phyloP scores from a whole-genome alignment of 92 coral and sea anemone genomes.

The Galaxea fascicularis region DNA sequence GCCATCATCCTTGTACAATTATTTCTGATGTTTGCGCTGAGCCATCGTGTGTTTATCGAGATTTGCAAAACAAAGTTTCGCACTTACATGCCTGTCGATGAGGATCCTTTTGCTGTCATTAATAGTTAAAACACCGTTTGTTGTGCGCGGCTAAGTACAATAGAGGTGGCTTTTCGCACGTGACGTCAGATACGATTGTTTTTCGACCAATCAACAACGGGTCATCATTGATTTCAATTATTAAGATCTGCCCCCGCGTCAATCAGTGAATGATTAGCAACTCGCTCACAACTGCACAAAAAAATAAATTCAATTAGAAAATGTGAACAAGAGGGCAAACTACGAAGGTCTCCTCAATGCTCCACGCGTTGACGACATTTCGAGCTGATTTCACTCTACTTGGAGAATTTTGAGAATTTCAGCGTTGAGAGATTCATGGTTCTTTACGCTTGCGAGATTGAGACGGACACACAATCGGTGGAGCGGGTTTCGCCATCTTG shows the following conservation, averaged over 20 bases:
- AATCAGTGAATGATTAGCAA: constrained; percentile 93
- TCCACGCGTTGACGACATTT: not conserved
- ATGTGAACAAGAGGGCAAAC: constrained; percentile 67
- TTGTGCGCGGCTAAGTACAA: constrained; percentile 39
- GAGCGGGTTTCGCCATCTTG: constrained; percentile 68
- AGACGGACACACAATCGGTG: constrained; percentile 28
- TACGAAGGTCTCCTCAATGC: constrained; percentile 50
- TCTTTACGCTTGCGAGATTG: constrained; percentile 41
- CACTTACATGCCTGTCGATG: constrained; percentile 16
- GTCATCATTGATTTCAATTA: constrained; percentile 86
- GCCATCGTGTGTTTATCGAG: constrained; percentile 29
- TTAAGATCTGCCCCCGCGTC: constrained; percentile 89
- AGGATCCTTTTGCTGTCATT: constrained; percentile 33
- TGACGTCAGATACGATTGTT: constrained; percentile 78
- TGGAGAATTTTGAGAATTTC: constrained; percentile 3
- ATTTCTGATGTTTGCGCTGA: constrained; percentile 1
- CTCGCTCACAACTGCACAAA: constrained; percentile 86
- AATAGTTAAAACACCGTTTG: constrained; percentile 45
- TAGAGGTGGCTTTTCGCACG: constrained; percentile 45
- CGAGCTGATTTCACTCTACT: not conserved
- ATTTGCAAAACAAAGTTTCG: constrained; percentile 12
- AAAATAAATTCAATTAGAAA: constrained; percentile 80
- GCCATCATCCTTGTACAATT: not conserved
- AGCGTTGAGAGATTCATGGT: constrained; percentile 52
- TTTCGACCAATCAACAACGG: constrained; percentile 64